These are phyloP conservation scores for Onychomys torridus DNA, from an alignment of 2,797 vertebrate species.

Conservation along the genomic window DNA sequence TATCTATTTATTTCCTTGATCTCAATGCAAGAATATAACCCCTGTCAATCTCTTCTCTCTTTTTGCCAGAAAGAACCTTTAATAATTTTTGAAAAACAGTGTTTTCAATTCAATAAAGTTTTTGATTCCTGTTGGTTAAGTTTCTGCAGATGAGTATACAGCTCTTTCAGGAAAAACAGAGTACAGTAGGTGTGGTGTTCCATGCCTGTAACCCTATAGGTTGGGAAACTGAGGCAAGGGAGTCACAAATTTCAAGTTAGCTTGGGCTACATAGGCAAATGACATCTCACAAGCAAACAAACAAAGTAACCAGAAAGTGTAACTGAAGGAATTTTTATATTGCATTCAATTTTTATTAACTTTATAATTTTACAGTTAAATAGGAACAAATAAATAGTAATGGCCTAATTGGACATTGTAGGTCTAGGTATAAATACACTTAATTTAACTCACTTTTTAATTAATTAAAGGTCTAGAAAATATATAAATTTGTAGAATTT, in stretches of 20 bases:
- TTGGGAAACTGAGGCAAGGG: background rate
- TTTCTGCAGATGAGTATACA: background rate
- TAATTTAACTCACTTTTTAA: background rate
- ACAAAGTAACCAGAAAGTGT: background rate
- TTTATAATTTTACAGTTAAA: background rate
- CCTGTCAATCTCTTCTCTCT: background rate
- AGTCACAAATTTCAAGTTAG: background rate
- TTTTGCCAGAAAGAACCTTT: background rate
- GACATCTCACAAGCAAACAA: background rate
- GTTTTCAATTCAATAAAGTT: background rate
- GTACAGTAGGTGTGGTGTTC: fast-evolving
- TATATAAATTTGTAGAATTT: background rate
- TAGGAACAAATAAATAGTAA: background rate
- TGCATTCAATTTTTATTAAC: conserved; percentile 2
- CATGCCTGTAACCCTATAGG: background rate
- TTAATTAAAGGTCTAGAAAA: background rate
- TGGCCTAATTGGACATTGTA: background rate
- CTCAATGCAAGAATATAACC: background rate
- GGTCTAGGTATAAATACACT: background rate
- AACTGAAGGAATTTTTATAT: background rate
- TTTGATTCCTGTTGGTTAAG: background rate
- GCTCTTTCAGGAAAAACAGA: background rate
- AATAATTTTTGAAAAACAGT: background rate
- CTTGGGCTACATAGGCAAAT: background rate
- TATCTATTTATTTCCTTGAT: background rate